phyloP scores from a whole-genome alignment of 1,140 invertebrate genomes.

The Diprion similis region DNA sequence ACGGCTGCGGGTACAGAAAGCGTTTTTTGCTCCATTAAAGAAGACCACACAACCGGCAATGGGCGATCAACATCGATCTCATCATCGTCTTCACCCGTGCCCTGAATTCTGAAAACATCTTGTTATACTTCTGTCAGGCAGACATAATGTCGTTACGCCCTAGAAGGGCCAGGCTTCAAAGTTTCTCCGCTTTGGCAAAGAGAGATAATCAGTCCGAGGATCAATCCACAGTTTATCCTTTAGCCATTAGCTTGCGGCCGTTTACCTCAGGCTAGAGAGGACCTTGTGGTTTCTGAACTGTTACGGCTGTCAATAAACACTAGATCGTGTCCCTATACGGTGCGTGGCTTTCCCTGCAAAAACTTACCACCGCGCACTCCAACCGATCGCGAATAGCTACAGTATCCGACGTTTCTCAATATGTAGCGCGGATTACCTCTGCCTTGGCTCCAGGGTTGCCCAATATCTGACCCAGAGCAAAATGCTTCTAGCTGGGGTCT shows the following conservation, averaged over 20 bases:
- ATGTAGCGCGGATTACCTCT: neutral
- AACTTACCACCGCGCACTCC: slow-evolving; percentile 12
- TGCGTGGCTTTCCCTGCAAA: slow-evolving; percentile 1
- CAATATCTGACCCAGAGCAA: neutral
- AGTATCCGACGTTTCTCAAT: neutral
- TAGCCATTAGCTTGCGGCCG: slow-evolving; percentile 13
- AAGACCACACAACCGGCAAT: no score
- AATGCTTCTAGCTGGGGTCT: no score
- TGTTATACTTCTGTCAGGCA: no score
- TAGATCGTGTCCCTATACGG: slow-evolving; percentile 14
- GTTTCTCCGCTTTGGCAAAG: no score
- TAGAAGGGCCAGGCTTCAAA: no score
- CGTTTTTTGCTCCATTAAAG: no score
- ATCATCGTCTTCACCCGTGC: no score
- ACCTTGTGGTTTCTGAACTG: slow-evolving; percentile 11
- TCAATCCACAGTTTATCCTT: no score
- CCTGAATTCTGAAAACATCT: no score
- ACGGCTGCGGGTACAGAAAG: neutral
- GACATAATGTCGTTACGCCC: no score
- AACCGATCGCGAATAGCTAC: neutral
- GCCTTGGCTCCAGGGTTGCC: neutral
- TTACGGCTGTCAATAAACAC: slow-evolving; percentile 20
- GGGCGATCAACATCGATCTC: no score
- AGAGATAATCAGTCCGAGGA: no score
- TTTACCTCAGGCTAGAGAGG: slow-evolving; percentile 15